These are phyloP conservation scores for Mus pahari DNA, from an alignment of 2,113 vertebrate genomes.

Conservation along the genomic window DNA sequence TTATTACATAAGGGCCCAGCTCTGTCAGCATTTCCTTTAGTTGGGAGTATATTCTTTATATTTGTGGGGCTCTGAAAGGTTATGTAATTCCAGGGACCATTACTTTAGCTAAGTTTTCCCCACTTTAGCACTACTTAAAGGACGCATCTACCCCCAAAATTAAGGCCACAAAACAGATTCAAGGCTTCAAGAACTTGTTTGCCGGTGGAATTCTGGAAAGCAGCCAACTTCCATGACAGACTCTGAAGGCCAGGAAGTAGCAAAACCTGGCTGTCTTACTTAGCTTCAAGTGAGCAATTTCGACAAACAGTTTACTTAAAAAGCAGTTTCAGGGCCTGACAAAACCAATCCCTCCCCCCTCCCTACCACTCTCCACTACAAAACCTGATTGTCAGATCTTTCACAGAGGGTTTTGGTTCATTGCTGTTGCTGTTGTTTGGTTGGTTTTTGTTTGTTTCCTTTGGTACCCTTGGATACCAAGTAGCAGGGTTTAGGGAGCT, in stretches of 20 bases:
- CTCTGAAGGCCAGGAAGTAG: background rate
- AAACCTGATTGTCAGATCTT: background rate
- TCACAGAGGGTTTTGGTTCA: background rate
- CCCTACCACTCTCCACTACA: background rate
- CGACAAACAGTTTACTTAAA: background rate
- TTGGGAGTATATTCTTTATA: slow-evolving; percentile 21
- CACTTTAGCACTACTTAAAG: background rate
- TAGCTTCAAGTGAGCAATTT: background rate
- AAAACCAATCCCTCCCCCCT: background rate
- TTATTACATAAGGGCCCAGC: background rate
- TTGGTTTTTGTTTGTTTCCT: background rate
- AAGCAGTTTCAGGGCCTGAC: background rate
- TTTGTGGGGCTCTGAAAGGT: background rate
- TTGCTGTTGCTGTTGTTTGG: too few relatives aligned
- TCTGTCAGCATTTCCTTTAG: slow-evolving; percentile 25
- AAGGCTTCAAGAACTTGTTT: background rate
- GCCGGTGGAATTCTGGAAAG: background rate
- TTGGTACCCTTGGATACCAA: background rate
- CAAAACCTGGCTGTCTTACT: background rate
- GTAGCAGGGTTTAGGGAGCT: background rate
- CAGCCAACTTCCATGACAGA: background rate
- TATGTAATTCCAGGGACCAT: background rate
- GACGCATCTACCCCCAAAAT: background rate
- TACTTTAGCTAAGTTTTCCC: background rate
- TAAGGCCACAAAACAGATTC: background rate